phyloP scores from a whole-genome alignment of 2,797 vertebrate genomes.

The Moxostoma hubbsi region DNA sequence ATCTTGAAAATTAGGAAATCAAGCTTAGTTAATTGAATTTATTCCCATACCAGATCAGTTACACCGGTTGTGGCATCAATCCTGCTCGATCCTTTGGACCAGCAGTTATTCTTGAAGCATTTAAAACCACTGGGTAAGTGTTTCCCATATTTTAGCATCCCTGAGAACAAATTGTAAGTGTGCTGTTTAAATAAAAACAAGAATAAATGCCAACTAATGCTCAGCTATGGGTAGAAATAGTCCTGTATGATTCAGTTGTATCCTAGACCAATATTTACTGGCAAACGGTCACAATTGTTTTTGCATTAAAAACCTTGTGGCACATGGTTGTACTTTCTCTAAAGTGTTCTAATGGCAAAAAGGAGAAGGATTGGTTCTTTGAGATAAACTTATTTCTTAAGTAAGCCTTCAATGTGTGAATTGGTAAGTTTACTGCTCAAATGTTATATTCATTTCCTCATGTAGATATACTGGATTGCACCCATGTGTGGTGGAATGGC shows the following conservation, averaged over 20 bases:
- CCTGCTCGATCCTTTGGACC: slow-evolving; percentile 87
- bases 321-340: background rate
- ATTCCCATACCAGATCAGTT: slow-evolving; percentile 79
- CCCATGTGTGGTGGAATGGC: slow-evolving; percentile 78
- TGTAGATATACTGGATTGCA: slow-evolving; percentile 87
- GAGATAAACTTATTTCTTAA: background rate
- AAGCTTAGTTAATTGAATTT: background rate
- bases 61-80: slow-evolving; percentile 87
- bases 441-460: background rate
- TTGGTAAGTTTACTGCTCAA: background rate
- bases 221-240: background rate
- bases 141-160: background rate
- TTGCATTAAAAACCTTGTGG: background rate
- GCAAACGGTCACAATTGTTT: background rate
- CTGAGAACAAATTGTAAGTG: background rate
- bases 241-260: background rate
- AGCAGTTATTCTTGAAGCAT: slow-evolving; percentile 74
- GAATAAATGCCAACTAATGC: background rate
- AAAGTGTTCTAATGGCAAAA: background rate
- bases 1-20: background rate
- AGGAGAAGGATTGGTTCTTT: background rate
- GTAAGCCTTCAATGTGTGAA: background rate
- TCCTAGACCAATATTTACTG: background rate
- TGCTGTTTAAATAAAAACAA: background rate
- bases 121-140: slow-evolving; percentile 81